Conservation (phyloP, 2,113 vertebrate genomes). For the Rhabdornis inornatus region DNA sequence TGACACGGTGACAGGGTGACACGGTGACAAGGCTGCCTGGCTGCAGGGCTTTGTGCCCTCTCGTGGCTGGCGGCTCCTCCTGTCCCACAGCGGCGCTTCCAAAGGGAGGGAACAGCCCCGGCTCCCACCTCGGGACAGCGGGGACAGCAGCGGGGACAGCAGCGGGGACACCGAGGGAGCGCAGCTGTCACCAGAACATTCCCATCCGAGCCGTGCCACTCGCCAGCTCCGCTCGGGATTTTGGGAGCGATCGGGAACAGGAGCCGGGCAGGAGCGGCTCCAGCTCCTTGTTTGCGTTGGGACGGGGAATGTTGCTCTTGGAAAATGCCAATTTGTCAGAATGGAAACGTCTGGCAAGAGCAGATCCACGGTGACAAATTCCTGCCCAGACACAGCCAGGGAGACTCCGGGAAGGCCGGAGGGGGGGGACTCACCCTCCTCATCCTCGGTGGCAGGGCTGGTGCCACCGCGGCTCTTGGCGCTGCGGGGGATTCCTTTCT, state of each 20-base stretch:
- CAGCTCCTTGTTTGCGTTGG: constrained; percentile 6
- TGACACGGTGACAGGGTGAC: too few relatives aligned
- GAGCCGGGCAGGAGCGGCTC: not conserved
- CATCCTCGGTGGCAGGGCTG: not conserved
- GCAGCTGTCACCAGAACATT: not conserved
- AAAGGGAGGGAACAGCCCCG: not conserved
- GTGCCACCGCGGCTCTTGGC: not conserved
- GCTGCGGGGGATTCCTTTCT: not conserved
- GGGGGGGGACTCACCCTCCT: not conserved
- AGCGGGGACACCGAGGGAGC: not conserved
- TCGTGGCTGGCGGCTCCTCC: not conserved
- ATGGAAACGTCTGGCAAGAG: not conserved
- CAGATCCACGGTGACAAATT: not conserved
- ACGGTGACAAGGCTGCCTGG: too few relatives aligned
- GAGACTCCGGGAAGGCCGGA: not conserved
- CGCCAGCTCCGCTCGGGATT: not conserved
- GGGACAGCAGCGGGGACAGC: not conserved
- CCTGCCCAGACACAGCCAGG: not conserved
- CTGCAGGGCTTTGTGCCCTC: constrained; percentile 28
- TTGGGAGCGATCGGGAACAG: not conserved
- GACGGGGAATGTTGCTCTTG: not conserved
- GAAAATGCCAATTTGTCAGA: not conserved
- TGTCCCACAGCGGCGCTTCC: not conserved
- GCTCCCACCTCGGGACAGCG: not conserved
- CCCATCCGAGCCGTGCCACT: not conserved